Evolutionary conservation across 2,888 invertebrate genomes (phyloP).

Genomic region (Aspidapion aeneum): DNA sequence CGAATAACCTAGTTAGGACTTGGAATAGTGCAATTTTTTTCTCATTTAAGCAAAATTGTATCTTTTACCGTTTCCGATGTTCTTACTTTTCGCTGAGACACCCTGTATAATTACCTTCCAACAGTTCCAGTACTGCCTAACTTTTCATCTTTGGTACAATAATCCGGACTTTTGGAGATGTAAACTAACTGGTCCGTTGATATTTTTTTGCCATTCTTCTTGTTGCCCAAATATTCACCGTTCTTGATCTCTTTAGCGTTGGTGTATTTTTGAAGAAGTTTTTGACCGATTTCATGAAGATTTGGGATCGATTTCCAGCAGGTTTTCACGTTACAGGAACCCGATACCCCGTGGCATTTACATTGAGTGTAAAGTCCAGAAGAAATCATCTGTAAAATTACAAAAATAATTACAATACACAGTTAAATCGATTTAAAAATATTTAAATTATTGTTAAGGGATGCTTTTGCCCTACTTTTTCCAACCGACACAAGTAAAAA

Average conservation of each 20-base stretch:
- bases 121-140: constrained; percentile 74
- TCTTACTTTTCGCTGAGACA: no score
- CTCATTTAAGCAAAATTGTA: no score
- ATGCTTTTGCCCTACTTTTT: no score
- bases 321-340: constrained; percentile 77
- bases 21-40: no score
- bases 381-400: constrained; percentile 56
- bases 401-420: no score
- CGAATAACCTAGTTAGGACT: no score
- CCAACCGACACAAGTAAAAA: no score
- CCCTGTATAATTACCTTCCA: constrained; percentile 76
- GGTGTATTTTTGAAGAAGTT: constrained; percentile 58
- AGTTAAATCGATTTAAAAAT: no score
- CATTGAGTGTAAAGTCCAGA: constrained; percentile 62
- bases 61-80: no score
- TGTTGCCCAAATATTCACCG: constrained; percentile 21
- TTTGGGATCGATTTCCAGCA: constrained; percentile 75
- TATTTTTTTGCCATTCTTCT: constrained; percentile 24
- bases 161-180: constrained; percentile 78
- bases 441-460: no score
- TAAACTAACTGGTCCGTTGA: constrained; percentile 64
- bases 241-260: constrained; percentile 51
- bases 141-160: constrained; percentile 70
- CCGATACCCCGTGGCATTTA: constrained; percentile 83
- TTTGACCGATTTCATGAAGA: constrained; percentile 52